Percentiles rank a stretch among this genome's conserved stretches.
These are phyloP conservation scores for Rhagonycha lutea DNA, from an alignment of 2,888 invertebrate species.

Conservation along the genomic window DNA sequence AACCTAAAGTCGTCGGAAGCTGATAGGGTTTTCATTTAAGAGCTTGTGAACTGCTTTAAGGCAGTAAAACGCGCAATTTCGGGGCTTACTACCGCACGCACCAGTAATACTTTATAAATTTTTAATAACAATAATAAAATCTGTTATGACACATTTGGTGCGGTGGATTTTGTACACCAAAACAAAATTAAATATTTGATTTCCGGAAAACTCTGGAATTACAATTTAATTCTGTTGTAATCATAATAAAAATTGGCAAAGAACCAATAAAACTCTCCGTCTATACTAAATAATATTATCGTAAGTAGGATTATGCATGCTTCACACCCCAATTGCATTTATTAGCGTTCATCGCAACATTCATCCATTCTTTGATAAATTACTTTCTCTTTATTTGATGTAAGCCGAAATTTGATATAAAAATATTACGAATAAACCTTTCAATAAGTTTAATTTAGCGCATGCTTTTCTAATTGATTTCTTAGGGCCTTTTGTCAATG, in stretches of 20 bases:
- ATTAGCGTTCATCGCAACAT: neutral
- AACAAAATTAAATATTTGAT: no score
- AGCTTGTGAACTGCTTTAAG: no score
- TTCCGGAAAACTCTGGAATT: no score
- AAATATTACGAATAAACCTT: neutral
- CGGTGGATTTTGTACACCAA: no score
- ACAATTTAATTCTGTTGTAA: neutral
- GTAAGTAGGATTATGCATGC: neutral
- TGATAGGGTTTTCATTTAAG: no score
- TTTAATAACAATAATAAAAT: no score
- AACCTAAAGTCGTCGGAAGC: no score
- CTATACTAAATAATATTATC: neutral
- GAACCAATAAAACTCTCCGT: neutral
- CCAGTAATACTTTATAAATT: no score
- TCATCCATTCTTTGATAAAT: neutral
- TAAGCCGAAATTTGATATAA: neutral
- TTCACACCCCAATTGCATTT: neutral
- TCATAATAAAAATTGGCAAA: neutral
- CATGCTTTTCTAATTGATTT: neutral
- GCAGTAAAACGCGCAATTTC: no score
- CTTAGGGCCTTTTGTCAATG: neutral
- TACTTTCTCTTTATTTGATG: neutral
- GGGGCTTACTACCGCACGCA: no score
- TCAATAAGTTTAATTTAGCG: neutral
- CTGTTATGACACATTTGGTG: no score